Evolutionary conservation across 2,113 vertebrate genomes (phyloP).

Genomic region (Poicephalus gulielmi): DNA sequence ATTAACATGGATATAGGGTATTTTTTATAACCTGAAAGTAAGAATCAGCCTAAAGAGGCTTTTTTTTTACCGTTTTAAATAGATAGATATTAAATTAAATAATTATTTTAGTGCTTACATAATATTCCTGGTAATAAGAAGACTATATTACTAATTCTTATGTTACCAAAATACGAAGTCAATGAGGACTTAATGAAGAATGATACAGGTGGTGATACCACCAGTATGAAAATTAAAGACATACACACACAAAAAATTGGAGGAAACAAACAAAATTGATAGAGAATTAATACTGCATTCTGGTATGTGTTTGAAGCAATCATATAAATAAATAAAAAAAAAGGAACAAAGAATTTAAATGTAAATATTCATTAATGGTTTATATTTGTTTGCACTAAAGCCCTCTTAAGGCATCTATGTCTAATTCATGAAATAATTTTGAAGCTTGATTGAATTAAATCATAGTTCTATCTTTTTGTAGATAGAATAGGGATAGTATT

Average conservation of each 20-base stretch:
- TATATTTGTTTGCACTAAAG: not conserved
- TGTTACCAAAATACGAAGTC: not conserved
- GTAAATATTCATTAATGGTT: not conserved
- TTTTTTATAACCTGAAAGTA: not conserved
- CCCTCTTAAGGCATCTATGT: not conserved
- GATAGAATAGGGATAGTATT: not conserved
- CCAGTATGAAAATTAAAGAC: not conserved
- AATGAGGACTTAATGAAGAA: not conserved
- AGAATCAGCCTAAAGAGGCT: not conserved
- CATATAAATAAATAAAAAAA: not conserved
- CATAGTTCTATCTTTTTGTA: not conserved
- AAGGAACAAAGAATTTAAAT: not conserved
- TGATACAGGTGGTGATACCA: not conserved
- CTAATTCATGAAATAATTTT: not conserved
- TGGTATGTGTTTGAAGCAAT: not conserved
- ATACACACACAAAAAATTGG: fast-evolving
- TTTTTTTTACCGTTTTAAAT: not conserved
- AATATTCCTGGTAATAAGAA: not conserved
- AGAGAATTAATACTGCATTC: not conserved
- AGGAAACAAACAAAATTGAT: not conserved
- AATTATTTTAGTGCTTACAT: not conserved
- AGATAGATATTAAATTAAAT: not conserved
- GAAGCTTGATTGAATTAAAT: not conserved
- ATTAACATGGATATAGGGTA: fast-evolving
- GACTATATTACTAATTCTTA: no score